Evolutionary conservation across 2,113 vertebrate genomes (phyloP).

Genomic region (Todiramphus saurophagus): DNA sequence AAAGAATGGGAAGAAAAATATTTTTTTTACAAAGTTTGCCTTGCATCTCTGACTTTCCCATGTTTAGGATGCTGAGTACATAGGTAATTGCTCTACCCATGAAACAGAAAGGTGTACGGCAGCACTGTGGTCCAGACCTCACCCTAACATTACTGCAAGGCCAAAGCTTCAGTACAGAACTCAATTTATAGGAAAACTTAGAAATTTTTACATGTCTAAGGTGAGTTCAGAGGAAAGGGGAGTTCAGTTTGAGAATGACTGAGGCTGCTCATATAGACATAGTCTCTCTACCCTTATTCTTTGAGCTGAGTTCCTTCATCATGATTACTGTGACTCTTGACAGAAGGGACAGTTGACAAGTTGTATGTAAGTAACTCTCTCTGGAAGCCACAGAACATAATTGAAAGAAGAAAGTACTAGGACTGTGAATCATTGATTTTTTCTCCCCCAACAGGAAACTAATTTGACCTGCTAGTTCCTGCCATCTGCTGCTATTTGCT

Average conservation of each 20-base stretch:
- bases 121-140: not conserved
- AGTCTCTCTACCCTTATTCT: not conserved
- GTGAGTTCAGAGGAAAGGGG: not conserved
- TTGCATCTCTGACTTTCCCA: not conserved
- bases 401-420: not conserved
- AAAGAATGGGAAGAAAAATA: not conserved
- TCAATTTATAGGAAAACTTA: not conserved
- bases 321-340: not conserved
- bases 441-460: not conserved
- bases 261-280: not conserved
- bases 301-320: not conserved
- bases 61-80: not conserved
- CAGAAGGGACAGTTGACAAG: not conserved
- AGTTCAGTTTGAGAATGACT: not conserved
- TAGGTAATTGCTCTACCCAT: not conserved
- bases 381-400: not conserved
- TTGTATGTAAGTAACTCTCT: not conserved
- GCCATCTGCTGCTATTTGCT: not conserved
- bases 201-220: not conserved
- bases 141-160: not conserved
- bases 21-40: rapidly evolving
- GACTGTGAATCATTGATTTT: not conserved
- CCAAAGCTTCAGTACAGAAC: not conserved
- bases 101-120: not conserved
- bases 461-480: not conserved